Evolutionary conservation across 2,113 vertebrate species (phyloP).

Genomic region (Erythrocercus mccallii): DNA sequence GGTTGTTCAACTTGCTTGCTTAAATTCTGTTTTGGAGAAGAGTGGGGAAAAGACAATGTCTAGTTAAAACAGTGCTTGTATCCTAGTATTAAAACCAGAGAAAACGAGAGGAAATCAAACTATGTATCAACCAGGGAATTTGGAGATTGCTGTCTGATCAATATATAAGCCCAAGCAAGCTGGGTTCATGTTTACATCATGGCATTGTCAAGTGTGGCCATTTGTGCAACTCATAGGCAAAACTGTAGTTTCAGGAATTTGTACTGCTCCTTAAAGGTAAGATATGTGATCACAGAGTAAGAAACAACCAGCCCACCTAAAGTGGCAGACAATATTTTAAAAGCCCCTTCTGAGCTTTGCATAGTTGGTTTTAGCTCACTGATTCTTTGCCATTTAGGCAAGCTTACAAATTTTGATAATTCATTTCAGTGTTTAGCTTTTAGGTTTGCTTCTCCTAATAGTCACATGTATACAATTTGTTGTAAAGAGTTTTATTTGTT

Average conservation of each 20-base stretch:
- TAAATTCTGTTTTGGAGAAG: neutral
- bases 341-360: neutral
- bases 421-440: neutral
- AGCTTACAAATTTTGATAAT: neutral
- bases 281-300: neutral
- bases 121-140: rapidly evolving
- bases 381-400: neutral
- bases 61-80: neutral
- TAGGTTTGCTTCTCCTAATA: neutral
- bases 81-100: neutral
- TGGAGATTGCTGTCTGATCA: neutral
- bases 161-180: neutral
- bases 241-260: neutral
- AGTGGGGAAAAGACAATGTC: neutral
- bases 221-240: neutral
- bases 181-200: neutral
- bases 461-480: neutral
- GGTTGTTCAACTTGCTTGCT: neutral
- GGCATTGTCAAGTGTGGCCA: neutral
- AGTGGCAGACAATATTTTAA: neutral
- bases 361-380: neutral
- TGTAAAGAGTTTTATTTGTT: neutral
- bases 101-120: neutral
- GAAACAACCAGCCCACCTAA: neutral
- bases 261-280: neutral